These are phyloP conservation scores for Irena cyanogastra DNA, from an alignment of 2,113 vertebrate species.

Conservation along the genomic window DNA sequence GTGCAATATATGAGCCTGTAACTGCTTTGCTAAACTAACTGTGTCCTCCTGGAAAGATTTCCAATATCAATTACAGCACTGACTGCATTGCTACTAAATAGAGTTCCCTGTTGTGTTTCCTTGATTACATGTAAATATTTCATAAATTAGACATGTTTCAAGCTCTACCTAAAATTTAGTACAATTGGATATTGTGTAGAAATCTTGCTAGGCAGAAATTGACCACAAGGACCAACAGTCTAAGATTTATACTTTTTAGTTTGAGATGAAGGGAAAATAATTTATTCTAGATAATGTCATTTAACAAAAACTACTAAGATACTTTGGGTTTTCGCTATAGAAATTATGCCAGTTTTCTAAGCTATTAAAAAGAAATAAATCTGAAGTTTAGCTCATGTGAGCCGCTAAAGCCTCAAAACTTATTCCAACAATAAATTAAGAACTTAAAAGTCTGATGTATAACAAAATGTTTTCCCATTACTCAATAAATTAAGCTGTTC, in stretches of 20 bases:
- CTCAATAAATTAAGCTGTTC: neutral
- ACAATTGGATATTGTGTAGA: neutral
- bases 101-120: neutral
- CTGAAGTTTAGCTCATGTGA: neutral
- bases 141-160: slow-evolving; percentile 12
- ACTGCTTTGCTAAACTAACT: slow-evolving; percentile 25
- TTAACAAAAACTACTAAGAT: neutral
- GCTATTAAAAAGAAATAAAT: neutral
- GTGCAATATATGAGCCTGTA: neutral
- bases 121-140: slow-evolving; percentile 50
- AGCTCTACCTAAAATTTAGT: slow-evolving; percentile 7
- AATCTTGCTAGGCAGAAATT: neutral
- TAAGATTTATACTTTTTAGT: neutral
- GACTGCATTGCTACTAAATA: neutral
- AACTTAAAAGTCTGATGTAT: neutral
- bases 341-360: neutral
- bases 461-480: neutral
- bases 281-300: neutral
- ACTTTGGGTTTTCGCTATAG: neutral
- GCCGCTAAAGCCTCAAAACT: neutral
- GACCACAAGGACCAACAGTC: neutral
- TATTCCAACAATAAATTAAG: neutral
- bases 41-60: slow-evolving; percentile 15
- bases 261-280: neutral
- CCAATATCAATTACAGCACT: slow-evolving; percentile 11